Evolutionary conservation across 2,113 vertebrate species (phyloP).

Genomic region (Paraplagusia blochii): DNA sequence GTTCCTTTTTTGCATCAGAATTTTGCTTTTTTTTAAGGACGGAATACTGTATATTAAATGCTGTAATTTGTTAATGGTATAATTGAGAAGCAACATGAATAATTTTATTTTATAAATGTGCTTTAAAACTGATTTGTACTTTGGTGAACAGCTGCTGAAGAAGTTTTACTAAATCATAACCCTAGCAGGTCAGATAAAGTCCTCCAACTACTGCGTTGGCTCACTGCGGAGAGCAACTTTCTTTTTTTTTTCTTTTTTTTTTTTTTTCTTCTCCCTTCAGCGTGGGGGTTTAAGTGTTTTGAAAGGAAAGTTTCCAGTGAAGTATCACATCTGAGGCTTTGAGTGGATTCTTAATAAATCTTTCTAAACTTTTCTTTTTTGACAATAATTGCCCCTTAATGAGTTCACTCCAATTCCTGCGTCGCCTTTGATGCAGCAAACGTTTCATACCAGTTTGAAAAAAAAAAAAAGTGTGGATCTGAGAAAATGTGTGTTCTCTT

Average conservation of each 20-base stretch:
- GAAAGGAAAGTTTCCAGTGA: slow-evolving; percentile 17
- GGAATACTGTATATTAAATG: too few relatives aligned
- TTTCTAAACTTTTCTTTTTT: slow-evolving; percentile 12
- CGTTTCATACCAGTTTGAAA: too few relatives aligned
- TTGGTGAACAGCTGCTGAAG: not conserved
- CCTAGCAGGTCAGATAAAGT: slow-evolving; percentile 7
- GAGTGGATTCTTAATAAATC: slow-evolving; percentile 5
- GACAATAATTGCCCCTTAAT: slow-evolving; percentile 5
- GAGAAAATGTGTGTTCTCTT: slow-evolving; percentile 17
- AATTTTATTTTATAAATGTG: not conserved
- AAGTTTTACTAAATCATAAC: slow-evolving; percentile 4
- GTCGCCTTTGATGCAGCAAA: slow-evolving; percentile 7
- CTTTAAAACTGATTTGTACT: slow-evolving; percentile 9
- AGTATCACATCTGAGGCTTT: slow-evolving; percentile 12
- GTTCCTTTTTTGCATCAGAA: too few relatives aligned
- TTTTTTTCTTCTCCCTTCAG: too few relatives aligned
- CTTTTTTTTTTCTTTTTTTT: slow-evolving; percentile 23
- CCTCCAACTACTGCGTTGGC: not conserved
- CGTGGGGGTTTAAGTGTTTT: slow-evolving; percentile 25
- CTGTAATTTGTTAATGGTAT: too few relatives aligned
- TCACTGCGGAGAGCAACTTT: slow-evolving; percentile 23
- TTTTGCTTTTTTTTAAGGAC: too few relatives aligned
- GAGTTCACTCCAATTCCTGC: slow-evolving; percentile 8
- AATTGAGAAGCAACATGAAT: too few relatives aligned
- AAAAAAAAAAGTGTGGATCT: too few relatives aligned